Evolutionary conservation across 1,140 invertebrate genomes (phyloP).

Genomic region (Ridgeia piscesae): DNA sequence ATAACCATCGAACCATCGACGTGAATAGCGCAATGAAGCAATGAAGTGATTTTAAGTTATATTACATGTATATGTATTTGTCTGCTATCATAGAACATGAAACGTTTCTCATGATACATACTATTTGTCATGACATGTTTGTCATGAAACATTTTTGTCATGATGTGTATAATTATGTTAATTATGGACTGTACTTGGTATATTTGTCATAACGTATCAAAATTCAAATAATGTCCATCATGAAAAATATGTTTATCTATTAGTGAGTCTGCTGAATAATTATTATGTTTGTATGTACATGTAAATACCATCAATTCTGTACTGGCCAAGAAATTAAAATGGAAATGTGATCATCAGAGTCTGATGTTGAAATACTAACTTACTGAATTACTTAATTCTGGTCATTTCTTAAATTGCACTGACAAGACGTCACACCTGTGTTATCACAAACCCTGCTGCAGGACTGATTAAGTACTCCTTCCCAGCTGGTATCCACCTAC

Average conservation of each 20-base stretch:
- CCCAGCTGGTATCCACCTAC: no score
- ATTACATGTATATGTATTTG: background rate
- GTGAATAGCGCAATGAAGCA: background rate
- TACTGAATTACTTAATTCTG: background rate
- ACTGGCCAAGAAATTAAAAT: background rate
- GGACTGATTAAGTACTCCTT: no score
- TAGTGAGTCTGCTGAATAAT: background rate
- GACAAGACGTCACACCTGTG: no score
- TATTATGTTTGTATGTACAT: background rate
- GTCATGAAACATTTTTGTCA: no score
- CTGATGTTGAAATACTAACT: background rate
- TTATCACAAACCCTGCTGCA: no score
- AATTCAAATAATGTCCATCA: no score
- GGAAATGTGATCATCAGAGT: background rate
- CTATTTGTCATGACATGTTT: no score
- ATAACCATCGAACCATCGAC: slow-evolving; percentile 65
- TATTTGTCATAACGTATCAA: background rate
- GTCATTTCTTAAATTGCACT: no score
- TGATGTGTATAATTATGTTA: no score
- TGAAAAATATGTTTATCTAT: background rate
- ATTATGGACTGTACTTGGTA: no score
- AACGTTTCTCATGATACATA: no score
- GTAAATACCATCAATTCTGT: background rate
- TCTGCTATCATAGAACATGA: background rate
- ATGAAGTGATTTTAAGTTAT: slow-evolving; percentile 14